Base-by-base conservation (phyloP, 2,888 invertebrate species). In the Dione juno region DNA sequence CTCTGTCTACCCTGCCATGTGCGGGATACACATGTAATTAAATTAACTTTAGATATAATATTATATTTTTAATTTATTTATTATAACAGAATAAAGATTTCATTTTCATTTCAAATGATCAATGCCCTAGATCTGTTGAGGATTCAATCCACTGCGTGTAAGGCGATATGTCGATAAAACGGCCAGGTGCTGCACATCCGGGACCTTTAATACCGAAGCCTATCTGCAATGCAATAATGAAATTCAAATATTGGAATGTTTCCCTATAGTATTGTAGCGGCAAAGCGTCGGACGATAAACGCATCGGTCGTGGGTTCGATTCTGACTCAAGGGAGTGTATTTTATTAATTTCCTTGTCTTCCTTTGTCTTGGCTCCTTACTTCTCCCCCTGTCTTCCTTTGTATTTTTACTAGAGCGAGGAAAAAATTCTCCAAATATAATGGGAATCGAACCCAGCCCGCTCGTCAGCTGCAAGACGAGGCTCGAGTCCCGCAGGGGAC, bases 161-260 rank as follows among this genome's bases (percentile, higher is more conserved):
- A 0, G 73, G 72, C 10, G 69, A 70, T 10, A 88, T 54, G 63
- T 85, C 80, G 0, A 89, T 80, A 74, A 87, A 89, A 2, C 81
- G 75, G 1, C 77, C 74, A 0, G 90, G 89, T 0, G 84, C 83
- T 0, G 81, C 74, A 61, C 89, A 89, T 0, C 88, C 87, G 0
- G 88, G 87, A 0, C 89, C 88, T 1, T 76, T 80, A n/a, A 87
- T 43, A 0, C 88, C 80, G 0, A 89, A 77, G 0, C 89, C 90
- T 0, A 88, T 66, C 89, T 89, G 74, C 8, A 76, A 50, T 54
- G 14, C 69, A 13, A 11, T 28, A 3, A 28, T 28, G 28, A 28
- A 28, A 28, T 28, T 28, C 5, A 28, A 28, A 28, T 28, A 28
- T 28, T 28, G n/a, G n/a, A n/a, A n/a, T n/a, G n/a, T n/a, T n/a